These are phyloP conservation scores for Octomys mimax DNA, from an alignment of 2,797 vertebrate species.

Conservation along the genomic window DNA sequence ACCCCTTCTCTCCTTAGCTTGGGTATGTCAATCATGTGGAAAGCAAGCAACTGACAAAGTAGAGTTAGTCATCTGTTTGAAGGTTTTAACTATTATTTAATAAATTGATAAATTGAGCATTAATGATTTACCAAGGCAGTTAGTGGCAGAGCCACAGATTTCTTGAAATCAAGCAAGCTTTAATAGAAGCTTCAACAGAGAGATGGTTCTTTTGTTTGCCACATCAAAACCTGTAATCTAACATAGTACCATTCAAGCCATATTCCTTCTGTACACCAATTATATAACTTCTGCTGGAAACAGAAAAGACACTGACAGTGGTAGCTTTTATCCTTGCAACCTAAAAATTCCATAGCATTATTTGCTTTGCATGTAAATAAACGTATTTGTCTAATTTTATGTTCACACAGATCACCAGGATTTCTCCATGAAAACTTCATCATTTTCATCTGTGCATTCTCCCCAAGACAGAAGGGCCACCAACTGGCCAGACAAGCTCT, in stretches of 20 bases:
- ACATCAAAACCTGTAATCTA: constrained; percentile 15
- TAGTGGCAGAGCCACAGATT: not conserved
- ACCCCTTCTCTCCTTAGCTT: not conserved
- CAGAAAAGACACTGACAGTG: not conserved
- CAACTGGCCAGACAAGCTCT: not conserved
- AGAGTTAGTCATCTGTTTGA: constrained; percentile 35
- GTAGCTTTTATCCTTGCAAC: not conserved
- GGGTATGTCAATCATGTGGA: constrained; percentile 38
- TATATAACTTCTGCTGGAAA: not conserved
- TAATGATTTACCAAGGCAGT: not conserved
- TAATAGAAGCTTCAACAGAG: not conserved
- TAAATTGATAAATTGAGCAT: constrained; percentile 19
- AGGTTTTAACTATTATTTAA: not conserved
- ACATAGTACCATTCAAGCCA: not conserved
- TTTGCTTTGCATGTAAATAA: constrained; percentile 22
- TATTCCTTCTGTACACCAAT: not conserved
- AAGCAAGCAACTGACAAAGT: constrained; percentile 21
- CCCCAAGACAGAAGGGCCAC: not conserved
- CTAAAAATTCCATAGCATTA: not conserved
- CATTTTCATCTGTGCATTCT: not conserved
- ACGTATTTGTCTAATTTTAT: not conserved
- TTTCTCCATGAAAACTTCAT: not conserved
- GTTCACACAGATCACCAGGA: not conserved
- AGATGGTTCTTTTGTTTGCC: not conserved
- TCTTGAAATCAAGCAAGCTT: not conserved